Evolutionary conservation across 2,888 invertebrate genomes (phyloP).

Genomic region (Acrocyrtus sp.): DNA sequence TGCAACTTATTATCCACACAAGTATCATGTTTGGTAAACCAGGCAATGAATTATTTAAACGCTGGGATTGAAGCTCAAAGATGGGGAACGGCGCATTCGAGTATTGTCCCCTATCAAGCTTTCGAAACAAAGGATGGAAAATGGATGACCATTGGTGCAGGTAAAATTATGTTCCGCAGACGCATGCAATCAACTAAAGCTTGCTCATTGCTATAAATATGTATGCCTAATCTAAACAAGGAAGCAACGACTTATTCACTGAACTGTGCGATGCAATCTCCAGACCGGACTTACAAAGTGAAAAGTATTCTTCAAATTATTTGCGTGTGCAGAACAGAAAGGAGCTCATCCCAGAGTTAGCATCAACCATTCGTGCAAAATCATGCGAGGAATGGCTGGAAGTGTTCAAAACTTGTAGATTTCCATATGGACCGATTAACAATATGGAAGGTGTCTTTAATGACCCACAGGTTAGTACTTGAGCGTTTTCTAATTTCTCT

Average conservation of each 20-base stretch:
- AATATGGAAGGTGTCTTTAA: conserved; percentile 84
- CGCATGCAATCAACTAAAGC: background rate
- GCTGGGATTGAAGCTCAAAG: conserved; percentile 79
- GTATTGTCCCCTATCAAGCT: conserved; percentile 93
- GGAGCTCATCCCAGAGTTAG: conserved; percentile 74
- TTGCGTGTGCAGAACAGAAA: conserved; percentile 80
- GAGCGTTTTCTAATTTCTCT: too few relatives aligned
- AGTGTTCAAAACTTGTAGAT: conserved; percentile 77
- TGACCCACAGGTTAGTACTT: conserved; percentile 88
- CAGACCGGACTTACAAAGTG: conserved; percentile 71
- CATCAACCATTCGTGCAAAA: conserved; percentile 73
- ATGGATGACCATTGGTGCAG: conserved; percentile 86
- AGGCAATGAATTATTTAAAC: conserved; percentile 91
- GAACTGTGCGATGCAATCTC: conserved; percentile 76
- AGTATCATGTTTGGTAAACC: conserved; percentile 86
- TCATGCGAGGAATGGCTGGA: conserved; percentile 80
- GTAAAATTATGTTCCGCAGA: conserved; percentile 72
- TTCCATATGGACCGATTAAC: conserved; percentile 93
- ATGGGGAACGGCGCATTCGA: conserved; percentile 94
- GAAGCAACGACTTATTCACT: conserved; percentile 73
- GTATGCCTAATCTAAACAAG: conserved; percentile 46
- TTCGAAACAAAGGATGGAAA: conserved; percentile 82
- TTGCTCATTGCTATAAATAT: background rate
- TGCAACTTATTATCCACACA: conserved; percentile 94
- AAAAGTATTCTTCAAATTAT: conserved; percentile 78